Base-by-base conservation (phyloP, 2,888 invertebrate genomes). In the Vannuccia rotundouncinata region DNA sequence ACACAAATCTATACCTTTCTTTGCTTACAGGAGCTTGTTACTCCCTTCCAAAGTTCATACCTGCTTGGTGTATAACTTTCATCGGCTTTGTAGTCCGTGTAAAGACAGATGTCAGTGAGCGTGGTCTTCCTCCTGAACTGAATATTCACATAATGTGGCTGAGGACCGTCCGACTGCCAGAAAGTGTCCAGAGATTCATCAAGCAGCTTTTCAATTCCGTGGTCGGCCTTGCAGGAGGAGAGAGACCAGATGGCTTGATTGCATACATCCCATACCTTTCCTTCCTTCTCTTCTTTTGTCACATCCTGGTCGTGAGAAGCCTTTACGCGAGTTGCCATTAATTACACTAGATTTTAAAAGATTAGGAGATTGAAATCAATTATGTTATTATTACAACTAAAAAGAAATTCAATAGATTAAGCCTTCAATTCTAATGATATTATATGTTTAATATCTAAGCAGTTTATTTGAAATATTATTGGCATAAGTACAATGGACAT, bases 121-220 rank as follows among this genome's bases (percentile, higher is more conserved):
- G 95, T 94, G 0, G 95, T 98, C 89, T 97, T 97, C 82, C 93
- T 91, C 85, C 94, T 92, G 87, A 98, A 98, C 86, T 97, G 95
- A 83, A 99, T 94, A 86, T 97, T 98, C 0, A 99, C 95, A 82
- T 97, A 90, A 89, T 99, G 99, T 0, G 99, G 99, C 82, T 99
- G 91, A 84, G 97, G 97, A 0, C 99, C 99, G 89, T 99, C 99
- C 0, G 97, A 98, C 88, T 99, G 99, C 99, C 99, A 99, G 88
- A 97, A 99, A 0, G 96, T 95, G 84, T 99, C 99, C 88, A 94
- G 92, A 82, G 94, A 93, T 86, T 95, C 94, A 88, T 98, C 96
- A 83, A 97, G 90, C 66, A 99, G 89, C 86, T 98, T 97, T 86
- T 97, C 95, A 1, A 99, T 96, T 0, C 99, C 99, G 90, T 83